Evolutionary conservation across 64 coral and sea anemone species (phyloP).

Genomic region (Stichodactyla mertensii): DNA sequence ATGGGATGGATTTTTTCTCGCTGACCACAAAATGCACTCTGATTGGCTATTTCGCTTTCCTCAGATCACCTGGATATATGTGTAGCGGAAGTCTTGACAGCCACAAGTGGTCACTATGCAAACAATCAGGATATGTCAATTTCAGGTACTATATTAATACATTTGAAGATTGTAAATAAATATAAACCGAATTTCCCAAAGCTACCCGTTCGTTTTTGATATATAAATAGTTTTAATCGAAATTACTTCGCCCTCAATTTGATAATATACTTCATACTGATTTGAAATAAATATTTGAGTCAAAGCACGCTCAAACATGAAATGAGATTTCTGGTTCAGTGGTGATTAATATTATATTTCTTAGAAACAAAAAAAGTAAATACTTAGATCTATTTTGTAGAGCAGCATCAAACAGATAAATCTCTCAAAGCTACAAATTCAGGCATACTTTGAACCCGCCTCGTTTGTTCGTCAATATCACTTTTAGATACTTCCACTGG

Average conservation of each 20-base stretch:
- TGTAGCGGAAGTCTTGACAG: too few species aligned
- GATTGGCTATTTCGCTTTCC: too few species aligned
- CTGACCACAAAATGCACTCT: too few species aligned
- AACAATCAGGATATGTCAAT: too few species aligned
- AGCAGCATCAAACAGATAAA: conserved; percentile 1
- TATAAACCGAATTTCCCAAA: too few species aligned
- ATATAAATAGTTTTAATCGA: background rate
- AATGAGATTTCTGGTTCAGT: background rate
- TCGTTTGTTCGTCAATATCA: conserved; percentile 31
- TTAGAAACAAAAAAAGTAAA: too few species aligned
- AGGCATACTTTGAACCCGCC: conserved; percentile 86
- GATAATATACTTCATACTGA: background rate
- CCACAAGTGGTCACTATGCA: too few species aligned
- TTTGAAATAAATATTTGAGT: background rate
- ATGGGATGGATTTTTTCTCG: too few species aligned
- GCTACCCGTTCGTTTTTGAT: background rate
- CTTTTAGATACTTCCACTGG: conserved; percentile 47
- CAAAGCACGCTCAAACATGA: background rate
- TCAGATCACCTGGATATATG: too few species aligned
- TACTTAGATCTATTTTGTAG: background rate
- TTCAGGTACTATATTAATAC: too few species aligned
- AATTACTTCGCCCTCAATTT: background rate
- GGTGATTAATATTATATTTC: background rate
- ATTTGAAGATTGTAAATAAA: too few species aligned
- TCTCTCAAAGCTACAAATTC: conserved; percentile 51